These are phyloP conservation scores for Mythimna impura DNA, from an alignment of 2,888 invertebrate genomes.

Conservation along the genomic window DNA sequence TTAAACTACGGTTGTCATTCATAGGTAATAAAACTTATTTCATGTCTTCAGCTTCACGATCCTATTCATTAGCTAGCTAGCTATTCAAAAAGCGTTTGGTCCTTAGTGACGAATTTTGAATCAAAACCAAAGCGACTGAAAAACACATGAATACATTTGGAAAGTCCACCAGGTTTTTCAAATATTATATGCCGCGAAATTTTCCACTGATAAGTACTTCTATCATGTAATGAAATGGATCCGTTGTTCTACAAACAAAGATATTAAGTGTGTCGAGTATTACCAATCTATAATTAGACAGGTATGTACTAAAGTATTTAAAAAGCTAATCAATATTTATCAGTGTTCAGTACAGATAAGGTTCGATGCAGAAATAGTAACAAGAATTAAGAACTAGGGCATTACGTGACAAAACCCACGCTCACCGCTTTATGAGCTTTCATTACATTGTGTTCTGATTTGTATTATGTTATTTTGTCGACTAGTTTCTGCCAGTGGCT, in stretches of 20 bases:
- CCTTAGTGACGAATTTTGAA: not conserved
- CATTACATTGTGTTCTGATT: slow-evolving; percentile 5
- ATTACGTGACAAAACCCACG: slow-evolving; percentile 66
- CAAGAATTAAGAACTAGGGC: slow-evolving; percentile 45
- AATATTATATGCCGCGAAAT: not conserved
- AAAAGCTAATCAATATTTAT: slow-evolving; percentile 57
- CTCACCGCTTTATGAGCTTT: slow-evolving; percentile 26
- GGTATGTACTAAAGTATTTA: slow-evolving; percentile 34
- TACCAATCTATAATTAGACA: slow-evolving; percentile 52
- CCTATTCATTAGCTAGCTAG: not conserved
- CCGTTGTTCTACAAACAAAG: slow-evolving; percentile 34
- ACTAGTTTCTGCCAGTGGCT: not conserved
- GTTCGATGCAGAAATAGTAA: slow-evolving; percentile 53
- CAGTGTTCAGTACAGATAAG: slow-evolving; percentile 53
- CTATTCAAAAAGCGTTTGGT: not conserved
- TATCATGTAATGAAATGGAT: slow-evolving; percentile 1
- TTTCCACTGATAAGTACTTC: slow-evolving; percentile 17
- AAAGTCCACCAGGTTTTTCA: not conserved
- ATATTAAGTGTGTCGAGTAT: slow-evolving; percentile 39
- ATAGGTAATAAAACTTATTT: not conserved
- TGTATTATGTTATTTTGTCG: not conserved
- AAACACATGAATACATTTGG: too few species aligned
- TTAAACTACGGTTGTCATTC: not conserved
- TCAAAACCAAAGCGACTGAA: not conserved
- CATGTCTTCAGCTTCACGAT: not conserved